Evolutionary conservation across 2,797 vertebrate species (phyloP), one percentile per base, ranked within the genome.

Genomic region (Sebastes goodei): DNA sequence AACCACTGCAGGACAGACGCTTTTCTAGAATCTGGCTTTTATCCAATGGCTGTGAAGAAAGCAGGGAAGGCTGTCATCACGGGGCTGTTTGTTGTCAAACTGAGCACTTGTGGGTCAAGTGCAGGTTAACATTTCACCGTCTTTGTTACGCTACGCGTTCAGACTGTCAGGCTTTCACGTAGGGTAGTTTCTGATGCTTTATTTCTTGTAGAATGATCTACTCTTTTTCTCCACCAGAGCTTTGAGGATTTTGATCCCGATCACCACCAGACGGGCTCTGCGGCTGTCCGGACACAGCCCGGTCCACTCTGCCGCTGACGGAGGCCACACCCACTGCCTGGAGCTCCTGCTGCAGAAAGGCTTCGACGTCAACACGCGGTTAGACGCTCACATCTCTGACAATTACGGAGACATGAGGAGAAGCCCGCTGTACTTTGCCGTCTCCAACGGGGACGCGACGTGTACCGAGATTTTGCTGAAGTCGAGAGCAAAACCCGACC

Each of bases 271-370:
- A 78, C 91, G 89, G 32, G 96, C 97, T 32, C 94, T 98, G 60
- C 88, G 80, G 69, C 94, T 94, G 88, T 96, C 95, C 6, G 96
- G 96, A 3, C 92, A 96, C 71, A 97, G 95, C 35, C 96, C 97
- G 2, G 21, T 97, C 70, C 97, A 97, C 79, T 97, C 97, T 1
- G 96, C 96, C 2, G 95, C 94, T 9, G 96, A 97, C 3, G 95
- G 96, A 59, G 97, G 97, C 79, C 96, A 96, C 9, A 73, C 81
- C 0, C 96, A 96, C 75, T 98, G 96, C 79, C 92, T 98, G 12
- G 95, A 97, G 75, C 95, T 97, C 10, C 93, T 97, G 8, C 89
- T 96, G 86, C 93, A 96, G 83, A 94, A 85, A 52, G 94, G 88
- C 20, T 97, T 97, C 56, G 94, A 97, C 53, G 95, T 97, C 76